Evolutionary conservation across 2,113 vertebrate species (phyloP).

Genomic region (Sapajus apella): DNA sequence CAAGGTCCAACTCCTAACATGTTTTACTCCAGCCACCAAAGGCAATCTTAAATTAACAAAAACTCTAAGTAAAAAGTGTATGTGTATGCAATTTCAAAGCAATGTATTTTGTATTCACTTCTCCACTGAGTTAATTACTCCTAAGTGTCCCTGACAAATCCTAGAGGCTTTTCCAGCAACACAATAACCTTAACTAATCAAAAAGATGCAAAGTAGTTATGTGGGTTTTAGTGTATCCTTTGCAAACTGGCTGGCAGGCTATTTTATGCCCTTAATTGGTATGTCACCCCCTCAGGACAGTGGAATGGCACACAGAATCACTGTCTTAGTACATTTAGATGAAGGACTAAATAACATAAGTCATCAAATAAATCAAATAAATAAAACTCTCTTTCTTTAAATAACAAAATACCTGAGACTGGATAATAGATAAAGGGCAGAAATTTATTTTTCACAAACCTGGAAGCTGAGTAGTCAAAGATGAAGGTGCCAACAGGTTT

Average conservation of each 20-base stretch:
- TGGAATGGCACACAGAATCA: fast-evolving
- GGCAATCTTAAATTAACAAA: background rate
- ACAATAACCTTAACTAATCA: too few species aligned
- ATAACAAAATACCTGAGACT: background rate
- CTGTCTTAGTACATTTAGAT: background rate
- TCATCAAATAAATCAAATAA: too few species aligned
- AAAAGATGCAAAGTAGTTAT: background rate
- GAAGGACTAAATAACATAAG: too few species aligned
- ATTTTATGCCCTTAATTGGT: background rate
- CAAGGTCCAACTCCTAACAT: background rate
- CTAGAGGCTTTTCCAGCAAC: background rate
- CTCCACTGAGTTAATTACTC: background rate
- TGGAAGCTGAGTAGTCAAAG: background rate
- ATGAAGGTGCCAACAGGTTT: background rate
- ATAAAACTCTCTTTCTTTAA: background rate
- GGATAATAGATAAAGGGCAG: background rate
- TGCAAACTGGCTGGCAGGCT: background rate
- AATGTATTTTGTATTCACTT: background rate
- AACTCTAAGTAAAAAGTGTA: background rate
- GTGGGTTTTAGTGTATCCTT: background rate
- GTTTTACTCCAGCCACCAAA: background rate
- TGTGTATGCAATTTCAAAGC: background rate
- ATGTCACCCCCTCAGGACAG: too few species aligned
- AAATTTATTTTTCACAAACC: background rate
- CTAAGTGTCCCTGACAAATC: background rate